Evolutionary conservation across 2,888 invertebrate species (phyloP), one percentile per base, ranked within the genome.

Genomic region (Strigamia transsilvanica): DNA sequence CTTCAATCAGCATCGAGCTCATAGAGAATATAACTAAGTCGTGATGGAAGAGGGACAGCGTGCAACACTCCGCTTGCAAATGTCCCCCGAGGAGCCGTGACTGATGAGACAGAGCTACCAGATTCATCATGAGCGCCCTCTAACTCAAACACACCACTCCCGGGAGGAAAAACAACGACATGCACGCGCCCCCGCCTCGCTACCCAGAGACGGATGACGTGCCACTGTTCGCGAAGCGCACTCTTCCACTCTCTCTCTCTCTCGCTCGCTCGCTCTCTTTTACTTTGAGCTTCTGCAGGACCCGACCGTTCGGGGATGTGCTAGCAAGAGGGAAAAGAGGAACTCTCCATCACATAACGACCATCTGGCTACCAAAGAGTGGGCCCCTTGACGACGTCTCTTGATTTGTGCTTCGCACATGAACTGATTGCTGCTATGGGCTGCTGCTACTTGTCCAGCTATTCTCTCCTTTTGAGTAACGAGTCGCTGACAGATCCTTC

Each of bases 31-130:
- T 46, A 46, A 46, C 46, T 10, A 46, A 46, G 46, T 46, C 4
- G 46, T 46, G 46, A 46, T 46, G 46, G 46, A 46, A 46, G 46
- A 46, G 15, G 46, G 46, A 46, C 46, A 46, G 46, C 46, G 46
- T 46, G 46, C 46, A 46, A 46, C 46, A 46, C 46, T 46, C 46
- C 46, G 46, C 46, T 46, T 46, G 46, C 46, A 46, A 46, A 46
- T 46, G 46, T 46, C 46, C 46, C 46, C 46, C 46, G 46, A 46
- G 46, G 46, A 46, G 46, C 46, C 46, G 46, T 46, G 46, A 46
- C 46, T 46, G 46, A 46, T 46, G 46, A 46, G 46, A 46, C 46
- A 46, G 46, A 46, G 46, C 46, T 15, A 46, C 46, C 46, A 46
- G 46, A 46, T 46, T 46, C 46, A 46, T 46, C 46, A 46, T 46